Conservation (phyloP, 2,113 vertebrate species). For the Pachycephala philippinensis region DNA sequence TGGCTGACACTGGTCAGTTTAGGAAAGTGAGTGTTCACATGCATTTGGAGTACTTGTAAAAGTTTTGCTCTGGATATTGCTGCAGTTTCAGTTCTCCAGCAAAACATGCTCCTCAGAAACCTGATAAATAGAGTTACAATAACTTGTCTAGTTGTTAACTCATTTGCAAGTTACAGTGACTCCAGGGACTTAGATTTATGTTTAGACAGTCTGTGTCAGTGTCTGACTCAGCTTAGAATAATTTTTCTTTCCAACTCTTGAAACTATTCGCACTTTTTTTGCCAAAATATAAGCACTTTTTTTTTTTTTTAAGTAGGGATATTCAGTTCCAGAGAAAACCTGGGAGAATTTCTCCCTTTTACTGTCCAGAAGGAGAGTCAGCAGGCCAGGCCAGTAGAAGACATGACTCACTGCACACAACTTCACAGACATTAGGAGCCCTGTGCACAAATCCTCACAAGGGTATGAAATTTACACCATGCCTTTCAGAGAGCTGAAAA, state of each 20-base stretch:
- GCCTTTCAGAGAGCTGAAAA: neutral
- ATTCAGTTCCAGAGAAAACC: neutral
- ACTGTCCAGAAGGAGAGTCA: neutral
- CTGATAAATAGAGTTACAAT: neutral
- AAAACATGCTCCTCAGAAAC: neutral
- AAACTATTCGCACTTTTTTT: neutral
- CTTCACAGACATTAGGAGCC: neutral
- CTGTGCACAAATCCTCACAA: neutral
- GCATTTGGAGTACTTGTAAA: neutral
- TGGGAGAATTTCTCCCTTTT: neutral
- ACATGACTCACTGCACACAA: neutral
- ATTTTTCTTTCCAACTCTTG: neutral
- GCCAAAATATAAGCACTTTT: neutral
- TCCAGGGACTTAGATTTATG: neutral
- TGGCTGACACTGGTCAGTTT: neutral
- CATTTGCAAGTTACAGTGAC: neutral
- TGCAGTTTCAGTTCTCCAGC: neutral
- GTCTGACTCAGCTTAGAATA: neutral
- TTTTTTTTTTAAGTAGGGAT: neutral
- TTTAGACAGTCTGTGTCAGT: neutral
- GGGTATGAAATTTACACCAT: neutral
- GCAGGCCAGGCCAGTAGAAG: neutral
- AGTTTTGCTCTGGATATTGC: neutral
- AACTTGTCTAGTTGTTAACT: neutral
- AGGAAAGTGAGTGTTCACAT: neutral